Conservation (phyloP, 2,888 invertebrate genomes). For the Ypsolopha sequella region DNA sequence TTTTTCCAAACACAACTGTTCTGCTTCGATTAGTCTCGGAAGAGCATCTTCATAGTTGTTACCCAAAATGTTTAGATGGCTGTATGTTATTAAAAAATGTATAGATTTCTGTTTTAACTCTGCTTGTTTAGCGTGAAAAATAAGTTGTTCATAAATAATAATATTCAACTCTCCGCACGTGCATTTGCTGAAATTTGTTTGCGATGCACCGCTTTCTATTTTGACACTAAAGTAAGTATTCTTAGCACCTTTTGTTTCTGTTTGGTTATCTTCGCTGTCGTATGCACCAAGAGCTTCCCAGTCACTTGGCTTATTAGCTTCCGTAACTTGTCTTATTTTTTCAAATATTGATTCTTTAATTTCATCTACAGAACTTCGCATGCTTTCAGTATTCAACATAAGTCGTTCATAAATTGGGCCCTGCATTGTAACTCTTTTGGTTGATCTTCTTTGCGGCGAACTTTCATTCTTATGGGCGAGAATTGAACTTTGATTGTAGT, state of each 20-base stretch:
- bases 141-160: constrained; percentile 44
- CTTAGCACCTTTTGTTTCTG: constrained; percentile 16
- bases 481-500: neutral
- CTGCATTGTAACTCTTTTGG: constrained; percentile 44
- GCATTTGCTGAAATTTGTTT: constrained; percentile 42
- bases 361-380: too few species aligned
- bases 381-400: neutral
- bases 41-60: constrained; percentile 32
- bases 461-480: neutral
- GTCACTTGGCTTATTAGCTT: constrained; percentile 34
- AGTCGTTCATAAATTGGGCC: neutral
- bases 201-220: constrained; percentile 43
- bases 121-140: constrained; percentile 48
- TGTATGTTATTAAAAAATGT: constrained; percentile 38
- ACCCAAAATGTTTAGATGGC: constrained; percentile 36
- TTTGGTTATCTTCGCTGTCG: constrained; percentile 38
- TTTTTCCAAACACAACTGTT: constrained; percentile 23
- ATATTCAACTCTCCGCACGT: constrained; percentile 49
- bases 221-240: constrained; percentile 27
- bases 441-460: constrained; percentile 15
- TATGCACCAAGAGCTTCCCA: constrained; percentile 44
- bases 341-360: constrained; percentile 22
- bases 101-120: constrained; percentile 44
- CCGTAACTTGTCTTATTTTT: constrained; percentile 38
- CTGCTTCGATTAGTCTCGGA: constrained; percentile 39